Evolutionary conservation across 2,888 invertebrate genomes (phyloP), one percentile per base, ranked within the genome.

Genomic region (Scaptomyza parva): DNA sequence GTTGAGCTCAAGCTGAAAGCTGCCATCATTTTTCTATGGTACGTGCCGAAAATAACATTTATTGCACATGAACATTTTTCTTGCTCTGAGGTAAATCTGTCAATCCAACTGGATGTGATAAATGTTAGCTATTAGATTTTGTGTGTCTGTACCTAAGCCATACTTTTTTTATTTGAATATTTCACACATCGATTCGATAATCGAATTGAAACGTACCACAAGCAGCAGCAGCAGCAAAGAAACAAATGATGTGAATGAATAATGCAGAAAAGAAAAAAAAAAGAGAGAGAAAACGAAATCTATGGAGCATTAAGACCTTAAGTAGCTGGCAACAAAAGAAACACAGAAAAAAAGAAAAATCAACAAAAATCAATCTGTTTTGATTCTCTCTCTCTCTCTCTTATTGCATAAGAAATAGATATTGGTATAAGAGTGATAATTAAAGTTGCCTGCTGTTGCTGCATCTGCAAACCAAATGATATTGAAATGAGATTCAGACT

Each of bases 401-500:
- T 28, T 9, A 28, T 9, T 9, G 28, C 28, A 28, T 12, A 30
- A 12, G 9, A 9, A 28, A 28, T 9, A 11, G 9, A 28, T n/a
- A n/a, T n/a, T n/a, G n/a, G n/a, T n/a, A 28, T 28, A 2, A 28
- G 54, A 61, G 66, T 78, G 59, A 61, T 52, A 78, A 78, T 78
- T 78, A 69, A 65, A 53, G 44, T 37, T 26, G 17, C 6, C 30
- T 14, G 20, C 4, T 37, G 18, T 17, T 14, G 35, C 18, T 50
- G 37, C 7, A 30, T 62, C 39, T 52, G 62, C 47, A 44, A 24
- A 35, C 54, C 57, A 72, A 74, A 74, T 82, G 68, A 58, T 70
- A 76, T 82, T 63, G 69, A 67, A 78, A 75, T 60, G 39, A 28
- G 28, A n/a, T n/a, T n/a, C n/a, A n/a, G n/a, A n/a, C n/a, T n/a